A percentile compares a stretch with the other conserved stretches of the same genome.
Conservation (phyloP, 2,888 invertebrate species). For the Meliscaeva auricollis region DNA sequence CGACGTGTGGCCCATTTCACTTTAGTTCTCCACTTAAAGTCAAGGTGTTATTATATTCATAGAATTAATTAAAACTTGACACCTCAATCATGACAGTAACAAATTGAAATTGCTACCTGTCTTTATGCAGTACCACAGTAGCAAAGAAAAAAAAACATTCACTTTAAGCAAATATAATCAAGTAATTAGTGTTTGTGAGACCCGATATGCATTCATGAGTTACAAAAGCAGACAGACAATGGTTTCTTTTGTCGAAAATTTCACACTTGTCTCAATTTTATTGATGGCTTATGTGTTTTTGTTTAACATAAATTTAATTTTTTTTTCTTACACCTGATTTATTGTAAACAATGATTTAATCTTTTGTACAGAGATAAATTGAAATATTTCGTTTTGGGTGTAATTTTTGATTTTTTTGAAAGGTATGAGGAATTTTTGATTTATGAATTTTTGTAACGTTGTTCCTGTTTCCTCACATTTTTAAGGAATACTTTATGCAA, state of each 20-base stretch:
- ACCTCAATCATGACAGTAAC: not conserved
- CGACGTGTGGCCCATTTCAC: no score
- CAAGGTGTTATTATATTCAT: not conserved
- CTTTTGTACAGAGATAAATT: not conserved
- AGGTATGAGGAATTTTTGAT: no score
- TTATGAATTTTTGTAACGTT: no score
- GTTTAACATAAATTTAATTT: not conserved
- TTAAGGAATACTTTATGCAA: no score
- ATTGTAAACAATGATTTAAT: not conserved
- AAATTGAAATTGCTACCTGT: conserved; percentile 13
- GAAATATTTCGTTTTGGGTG: not conserved
- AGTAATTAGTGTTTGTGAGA: conserved; percentile 8
- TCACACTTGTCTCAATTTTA: not conserved
- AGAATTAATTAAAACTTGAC: conserved; percentile 1
- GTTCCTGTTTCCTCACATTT: no score
- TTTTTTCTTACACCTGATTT: not conserved
- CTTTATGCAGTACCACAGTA: not conserved
- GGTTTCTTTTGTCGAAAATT: not conserved
- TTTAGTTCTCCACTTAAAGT: not conserved
- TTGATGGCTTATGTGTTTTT: not conserved
- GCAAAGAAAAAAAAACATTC: not conserved
- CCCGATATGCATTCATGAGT: not conserved
- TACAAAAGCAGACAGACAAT: not conserved
- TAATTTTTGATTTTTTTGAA: no score
- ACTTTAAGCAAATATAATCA: conserved; percentile 4